A percentile compares a stretch with the other conserved stretches of the same genome.
phyloP scores from a whole-genome alignment of 2,888 invertebrate genomes.

The Xylocampa areola region DNA sequence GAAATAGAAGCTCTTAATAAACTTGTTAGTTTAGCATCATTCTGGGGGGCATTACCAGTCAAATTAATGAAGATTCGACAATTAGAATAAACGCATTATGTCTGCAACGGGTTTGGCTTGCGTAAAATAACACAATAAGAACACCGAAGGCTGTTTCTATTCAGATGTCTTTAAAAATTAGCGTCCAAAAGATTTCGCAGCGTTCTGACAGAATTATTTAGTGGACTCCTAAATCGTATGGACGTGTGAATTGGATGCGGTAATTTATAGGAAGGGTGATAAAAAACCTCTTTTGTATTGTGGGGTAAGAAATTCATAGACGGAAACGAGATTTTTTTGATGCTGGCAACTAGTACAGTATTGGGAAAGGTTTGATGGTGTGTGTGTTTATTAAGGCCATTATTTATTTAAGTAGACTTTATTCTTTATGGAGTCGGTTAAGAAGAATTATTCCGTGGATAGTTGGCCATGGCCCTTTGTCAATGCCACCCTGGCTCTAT shows the following conservation, averaged over 20 bases:
- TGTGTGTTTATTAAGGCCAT: not conserved
- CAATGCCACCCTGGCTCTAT: too few species aligned
- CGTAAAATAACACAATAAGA: slow-evolving; percentile 75
- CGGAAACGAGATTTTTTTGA: slow-evolving; percentile 4
- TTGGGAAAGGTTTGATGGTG: slow-evolving; percentile 4
- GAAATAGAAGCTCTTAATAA: slow-evolving; percentile 28
- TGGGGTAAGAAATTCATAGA: slow-evolving; percentile 1
- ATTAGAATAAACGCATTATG: slow-evolving; percentile 69
- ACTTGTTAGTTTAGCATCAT: slow-evolving; percentile 17
- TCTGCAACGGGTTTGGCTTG: slow-evolving; percentile 65
- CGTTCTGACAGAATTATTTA: slow-evolving; percentile 51
- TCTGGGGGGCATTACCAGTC: slow-evolving; percentile 64
- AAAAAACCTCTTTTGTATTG: slow-evolving; percentile 23
- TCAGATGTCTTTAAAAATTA: slow-evolving; percentile 66
- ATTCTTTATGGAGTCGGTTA: too few species aligned
- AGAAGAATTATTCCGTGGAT: too few species aligned
- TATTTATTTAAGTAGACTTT: too few species aligned
- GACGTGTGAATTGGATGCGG: slow-evolving; percentile 51
- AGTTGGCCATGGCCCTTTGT: too few species aligned
- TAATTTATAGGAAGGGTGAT: slow-evolving; percentile 18
- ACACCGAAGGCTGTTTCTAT: slow-evolving; percentile 68
- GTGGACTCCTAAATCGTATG: slow-evolving; percentile 46
- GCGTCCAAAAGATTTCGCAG: slow-evolving; percentile 58
- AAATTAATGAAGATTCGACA: slow-evolving; percentile 80
- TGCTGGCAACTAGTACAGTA: not conserved